Evolutionary conservation across 2,113 vertebrate genomes (phyloP).

Genomic region (Menura novaehollandiae): DNA sequence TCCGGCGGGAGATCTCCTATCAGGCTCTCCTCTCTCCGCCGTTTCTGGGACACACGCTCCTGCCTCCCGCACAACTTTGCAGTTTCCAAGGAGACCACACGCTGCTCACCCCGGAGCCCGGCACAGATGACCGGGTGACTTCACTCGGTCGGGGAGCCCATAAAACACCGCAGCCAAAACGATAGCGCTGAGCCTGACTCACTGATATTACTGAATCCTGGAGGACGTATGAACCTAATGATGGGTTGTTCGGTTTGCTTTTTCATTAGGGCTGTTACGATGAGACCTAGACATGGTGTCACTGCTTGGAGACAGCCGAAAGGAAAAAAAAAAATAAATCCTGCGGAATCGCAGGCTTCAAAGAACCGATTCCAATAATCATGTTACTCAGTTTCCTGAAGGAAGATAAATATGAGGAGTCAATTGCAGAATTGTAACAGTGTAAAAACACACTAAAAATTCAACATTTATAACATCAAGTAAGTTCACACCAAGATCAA

Average conservation of each 20-base stretch:
- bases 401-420: slow-evolving; percentile 16
- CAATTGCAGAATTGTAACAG: not conserved
- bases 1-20: not conserved
- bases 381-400: slow-evolving; percentile 4
- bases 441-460: slow-evolving; percentile 35
- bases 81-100: slow-evolving; percentile 46
- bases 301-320: slow-evolving; percentile 49
- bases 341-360: not conserved
- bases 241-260: not conserved
- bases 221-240: slow-evolving; percentile 29
- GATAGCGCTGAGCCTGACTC: slow-evolving; percentile 1
- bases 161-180: slow-evolving; percentile 22
- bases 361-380: slow-evolving; percentile 26
- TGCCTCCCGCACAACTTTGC: not conserved
- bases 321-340: not conserved
- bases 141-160: slow-evolving; percentile 42
- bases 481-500: slow-evolving; percentile 11
- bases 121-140: slow-evolving; percentile 21
- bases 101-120: slow-evolving; percentile 21
- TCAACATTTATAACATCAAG: not conserved
- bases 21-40: not conserved
- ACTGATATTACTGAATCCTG: slow-evolving; percentile 16
- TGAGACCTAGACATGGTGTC: slow-evolving; percentile 59
- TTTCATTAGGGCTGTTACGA: slow-evolving; percentile 54
- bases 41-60: not conserved